Evolutionary conservation across 2,888 invertebrate species (phyloP).

Genomic region (Nemapogon koenigi): DNA sequence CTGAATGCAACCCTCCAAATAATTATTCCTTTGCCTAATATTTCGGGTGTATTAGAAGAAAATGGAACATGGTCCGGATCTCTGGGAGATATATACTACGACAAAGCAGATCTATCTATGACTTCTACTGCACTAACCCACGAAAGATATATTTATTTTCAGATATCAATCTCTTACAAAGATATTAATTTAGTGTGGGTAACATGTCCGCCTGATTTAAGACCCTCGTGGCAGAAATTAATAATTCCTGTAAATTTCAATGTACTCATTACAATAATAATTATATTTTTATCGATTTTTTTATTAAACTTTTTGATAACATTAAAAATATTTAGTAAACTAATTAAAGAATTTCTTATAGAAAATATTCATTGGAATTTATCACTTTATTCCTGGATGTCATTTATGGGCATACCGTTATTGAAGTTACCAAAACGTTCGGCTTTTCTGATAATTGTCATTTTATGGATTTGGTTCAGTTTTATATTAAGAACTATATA

Average conservation of each 20-base stretch:
- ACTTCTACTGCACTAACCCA: neutral
- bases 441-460: neutral
- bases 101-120: conserved; percentile 2
- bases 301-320: neutral
- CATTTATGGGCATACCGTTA: conserved; percentile 1
- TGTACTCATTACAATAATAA: neutral
- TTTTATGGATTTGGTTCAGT: conserved; percentile 6
- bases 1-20: conserved; percentile 1
- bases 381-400: conserved; percentile 2
- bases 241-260: neutral
- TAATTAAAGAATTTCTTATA: neutral
- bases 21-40: neutral
- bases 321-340: neutral
- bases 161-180: conserved; percentile 1
- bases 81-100: conserved; percentile 3
- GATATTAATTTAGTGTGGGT: conserved; percentile 1
- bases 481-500: conserved; percentile 3
- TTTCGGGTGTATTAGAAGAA: conserved; percentile 1
- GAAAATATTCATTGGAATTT: neutral
- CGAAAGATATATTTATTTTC: neutral
- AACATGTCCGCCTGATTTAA: neutral
- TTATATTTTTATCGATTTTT: neutral
- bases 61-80: conserved; percentile 4
- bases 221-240: conserved; percentile 1
- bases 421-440: neutral